Conservation (phyloP, 2,888 invertebrate species). For the Drosophila rellima region DNA sequence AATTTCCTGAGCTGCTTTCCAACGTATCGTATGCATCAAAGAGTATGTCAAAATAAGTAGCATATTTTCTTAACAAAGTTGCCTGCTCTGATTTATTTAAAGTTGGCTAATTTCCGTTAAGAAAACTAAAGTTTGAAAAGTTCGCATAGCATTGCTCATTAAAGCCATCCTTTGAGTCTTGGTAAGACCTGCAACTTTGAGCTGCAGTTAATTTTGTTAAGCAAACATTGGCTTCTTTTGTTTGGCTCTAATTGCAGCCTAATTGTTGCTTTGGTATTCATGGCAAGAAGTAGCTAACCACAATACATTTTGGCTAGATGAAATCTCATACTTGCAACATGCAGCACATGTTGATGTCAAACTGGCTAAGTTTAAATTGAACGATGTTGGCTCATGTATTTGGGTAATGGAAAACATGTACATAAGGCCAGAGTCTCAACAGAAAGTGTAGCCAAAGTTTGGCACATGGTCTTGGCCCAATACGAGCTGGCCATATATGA, state of each 20-base stretch:
- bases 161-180: conserved; percentile 6
- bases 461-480: conserved; percentile 14
- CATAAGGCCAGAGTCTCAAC: conserved; percentile 17
- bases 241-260: conserved; percentile 35
- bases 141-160: conserved; percentile 27
- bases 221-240: conserved; percentile 24
- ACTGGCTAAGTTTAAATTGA: conserved; percentile 12
- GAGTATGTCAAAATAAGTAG: neutral
- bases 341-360: conserved; percentile 17
- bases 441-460: conserved; percentile 26
- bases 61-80: conserved; percentile 5
- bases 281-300: conserved; percentile 10
- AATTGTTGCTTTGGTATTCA: conserved; percentile 37
- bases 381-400: conserved; percentile 9
- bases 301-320: conserved; percentile 11
- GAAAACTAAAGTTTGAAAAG: conserved; percentile 10
- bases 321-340: conserved; percentile 5
- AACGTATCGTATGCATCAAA: neutral
- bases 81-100: conserved; percentile 14
- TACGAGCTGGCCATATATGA: neutral
- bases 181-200: neutral
- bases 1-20: neutral
- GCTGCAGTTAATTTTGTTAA: conserved; percentile 4
- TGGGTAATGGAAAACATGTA: conserved; percentile 1
- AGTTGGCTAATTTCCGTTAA: conserved; percentile 4